phyloP scores from a whole-genome alignment of 2,888 invertebrate genomes.

The Tethea ocularis region DNA sequence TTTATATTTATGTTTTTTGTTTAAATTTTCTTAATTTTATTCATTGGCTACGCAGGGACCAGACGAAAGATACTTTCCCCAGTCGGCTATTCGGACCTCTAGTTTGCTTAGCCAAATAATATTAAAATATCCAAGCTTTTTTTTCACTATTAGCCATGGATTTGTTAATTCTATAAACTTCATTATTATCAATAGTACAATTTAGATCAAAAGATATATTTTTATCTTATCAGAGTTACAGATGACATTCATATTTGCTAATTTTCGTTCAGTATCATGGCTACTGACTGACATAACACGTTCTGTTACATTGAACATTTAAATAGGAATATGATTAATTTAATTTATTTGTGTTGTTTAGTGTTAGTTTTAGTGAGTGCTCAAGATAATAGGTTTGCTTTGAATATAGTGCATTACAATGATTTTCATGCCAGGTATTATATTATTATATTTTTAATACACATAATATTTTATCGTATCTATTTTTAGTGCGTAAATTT shows the following conservation, averaged over 20 bases:
- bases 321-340: conserved; percentile 27
- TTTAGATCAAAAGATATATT: background rate
- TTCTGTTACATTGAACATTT: background rate
- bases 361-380: conserved; percentile 31
- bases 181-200: no score
- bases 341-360: conserved; percentile 33
- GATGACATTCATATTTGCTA: background rate
- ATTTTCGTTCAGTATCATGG: background rate
- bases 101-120: no score
- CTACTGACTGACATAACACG: background rate
- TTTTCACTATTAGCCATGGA: no score
- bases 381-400: conserved; percentile 44
- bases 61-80: no score
- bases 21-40: no score
- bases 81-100: no score
- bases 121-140: no score
- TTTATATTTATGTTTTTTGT: no score
- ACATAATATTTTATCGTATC: background rate
- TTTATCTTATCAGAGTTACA: background rate
- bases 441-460: no score
- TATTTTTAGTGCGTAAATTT: background rate
- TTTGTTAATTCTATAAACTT: no score
- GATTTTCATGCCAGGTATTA: conserved; percentile 77
- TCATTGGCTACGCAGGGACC: no score
- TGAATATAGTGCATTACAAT: conserved; percentile 74